These are phyloP conservation scores for Nephotettix cincticeps DNA, from an alignment of 1,140 invertebrate genomes.

Conservation along the genomic window DNA sequence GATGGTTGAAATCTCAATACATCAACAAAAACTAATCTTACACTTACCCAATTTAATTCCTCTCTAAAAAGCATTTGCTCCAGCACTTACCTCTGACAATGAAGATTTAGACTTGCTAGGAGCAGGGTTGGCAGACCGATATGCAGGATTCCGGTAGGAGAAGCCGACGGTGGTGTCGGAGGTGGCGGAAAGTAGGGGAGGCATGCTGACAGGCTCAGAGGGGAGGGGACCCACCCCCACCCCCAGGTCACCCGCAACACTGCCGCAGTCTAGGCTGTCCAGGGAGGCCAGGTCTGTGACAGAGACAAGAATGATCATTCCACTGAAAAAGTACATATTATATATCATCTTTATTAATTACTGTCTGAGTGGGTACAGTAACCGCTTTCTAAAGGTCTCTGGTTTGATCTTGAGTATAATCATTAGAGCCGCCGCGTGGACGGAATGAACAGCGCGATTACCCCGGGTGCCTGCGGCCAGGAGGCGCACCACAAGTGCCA, in stretches of 20 bases:
- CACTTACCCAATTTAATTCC: slow-evolving; percentile 28
- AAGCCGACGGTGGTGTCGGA: slow-evolving; percentile 46
- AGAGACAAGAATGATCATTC: too few species aligned
- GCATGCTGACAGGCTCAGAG: slow-evolving; percentile 39
- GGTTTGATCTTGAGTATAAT: too few species aligned
- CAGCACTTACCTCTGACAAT: slow-evolving; percentile 27
- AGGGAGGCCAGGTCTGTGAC: not conserved
- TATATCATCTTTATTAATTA: too few species aligned
- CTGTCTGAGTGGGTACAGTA: too few species aligned
- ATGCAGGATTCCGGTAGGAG: slow-evolving; percentile 69
- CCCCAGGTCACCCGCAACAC: not conserved
- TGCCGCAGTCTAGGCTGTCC: not conserved
- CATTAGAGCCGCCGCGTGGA: too few species aligned
- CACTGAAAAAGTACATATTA: too few species aligned
- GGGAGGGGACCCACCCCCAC: slow-evolving; percentile 15
- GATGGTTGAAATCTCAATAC: not conserved
- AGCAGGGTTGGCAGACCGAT: slow-evolving; percentile 69
- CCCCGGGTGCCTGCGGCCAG: too few species aligned
- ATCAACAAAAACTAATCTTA: not conserved
- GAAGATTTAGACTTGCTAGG: slow-evolving; percentile 35
- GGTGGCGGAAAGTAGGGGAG: slow-evolving; percentile 27
- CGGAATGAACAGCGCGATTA: too few species aligned
- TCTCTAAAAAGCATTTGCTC: not conserved
- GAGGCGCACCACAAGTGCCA: too few species aligned
- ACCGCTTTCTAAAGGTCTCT: too few species aligned